Base-by-base conservation (phyloP, 2,113 vertebrate species). In the Porphyrio hochstetteri region DNA sequence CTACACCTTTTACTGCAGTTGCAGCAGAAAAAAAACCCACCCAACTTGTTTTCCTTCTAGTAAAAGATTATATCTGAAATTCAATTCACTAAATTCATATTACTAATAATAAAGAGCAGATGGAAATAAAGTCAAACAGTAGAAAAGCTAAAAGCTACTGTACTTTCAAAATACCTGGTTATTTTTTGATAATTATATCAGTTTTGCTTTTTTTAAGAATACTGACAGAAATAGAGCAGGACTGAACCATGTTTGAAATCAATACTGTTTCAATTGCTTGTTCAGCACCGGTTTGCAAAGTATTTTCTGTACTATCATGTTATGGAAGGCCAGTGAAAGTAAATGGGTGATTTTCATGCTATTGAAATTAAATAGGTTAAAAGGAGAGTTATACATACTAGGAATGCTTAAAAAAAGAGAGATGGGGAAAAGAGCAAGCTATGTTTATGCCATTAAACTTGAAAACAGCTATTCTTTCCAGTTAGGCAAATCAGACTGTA, bases 1-100 rank as follows among this genome's bases (percentile, higher is more conserved):
- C 93, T 97, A 96, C 86, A 94, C 88, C 88, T 97, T 97, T 96
- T 94, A 95, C 96, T 96, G 93, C 97, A 97, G 96, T 96, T 98
- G 96, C 97, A 90, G 95, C 96, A 96, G 92, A 63, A 10, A 8
- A 5, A 24, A 64, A 16, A 52, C 23, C 53, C 53, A 56, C 52
- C 29, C 29, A 31, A 38, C 92, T 91, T 77, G 31, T 75, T 94
- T 86, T 86, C 55, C 20, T 89, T 94, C 40, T 61, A 38, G 44
- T 89, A 87, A 95, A 88, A 93, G 75, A 81, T 16, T 16, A 95
- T 68, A 81, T 68, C 38, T 85, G 91, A 81, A 94, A 96, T 84
- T 57, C 88, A 94, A 96, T 84, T 56, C 88, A 96, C 50, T 97
- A 44, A 65, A 82, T 81, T 67, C 31, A 65, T 90, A 74, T 70